Conservation (phyloP, 2,797 vertebrate genomes). For the Momotus momota region DNA sequence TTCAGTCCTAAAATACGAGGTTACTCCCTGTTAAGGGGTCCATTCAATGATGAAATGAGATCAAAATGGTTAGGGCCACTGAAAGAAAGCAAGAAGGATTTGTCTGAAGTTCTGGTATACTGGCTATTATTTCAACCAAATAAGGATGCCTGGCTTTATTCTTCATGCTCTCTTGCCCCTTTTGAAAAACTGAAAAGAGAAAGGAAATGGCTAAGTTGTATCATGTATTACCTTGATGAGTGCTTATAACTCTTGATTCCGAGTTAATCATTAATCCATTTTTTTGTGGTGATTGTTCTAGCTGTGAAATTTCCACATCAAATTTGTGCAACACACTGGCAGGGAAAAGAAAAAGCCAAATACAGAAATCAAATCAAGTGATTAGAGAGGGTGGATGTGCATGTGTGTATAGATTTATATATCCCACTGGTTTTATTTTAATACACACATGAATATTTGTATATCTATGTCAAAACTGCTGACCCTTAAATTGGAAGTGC, state of each 20-base stretch:
- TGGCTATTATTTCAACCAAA: constrained; percentile 74
- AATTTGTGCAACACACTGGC: constrained; percentile 45
- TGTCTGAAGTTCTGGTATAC: constrained; percentile 74
- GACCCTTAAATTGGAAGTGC: constrained; percentile 53
- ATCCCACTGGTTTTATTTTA: constrained; percentile 33
- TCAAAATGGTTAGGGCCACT: constrained; percentile 75
- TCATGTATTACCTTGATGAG: constrained; percentile 80
- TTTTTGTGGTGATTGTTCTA: constrained; percentile 71
- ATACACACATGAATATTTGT: constrained; percentile 39
- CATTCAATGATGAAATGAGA: constrained; percentile 77
- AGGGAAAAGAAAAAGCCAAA: constrained; percentile 62
- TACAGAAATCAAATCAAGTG: constrained; percentile 68
- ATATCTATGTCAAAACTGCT: constrained; percentile 24
- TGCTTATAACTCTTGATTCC: constrained; percentile 77
- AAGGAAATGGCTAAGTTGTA: constrained; percentile 80
- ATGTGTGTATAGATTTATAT: neutral
- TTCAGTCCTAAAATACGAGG: constrained; percentile 75
- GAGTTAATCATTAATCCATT: constrained; percentile 76
- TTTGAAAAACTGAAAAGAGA: constrained; percentile 77
- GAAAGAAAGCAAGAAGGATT: constrained; percentile 74
- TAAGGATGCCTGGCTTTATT: constrained; percentile 72
- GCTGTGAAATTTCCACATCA: constrained; percentile 5
- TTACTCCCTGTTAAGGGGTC: constrained; percentile 73
- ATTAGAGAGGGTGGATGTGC: constrained; percentile 24
- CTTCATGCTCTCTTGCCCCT: constrained; percentile 75